Conservation (phyloP, 2,797 vertebrate species). For the Trachops cirrhosus region DNA sequence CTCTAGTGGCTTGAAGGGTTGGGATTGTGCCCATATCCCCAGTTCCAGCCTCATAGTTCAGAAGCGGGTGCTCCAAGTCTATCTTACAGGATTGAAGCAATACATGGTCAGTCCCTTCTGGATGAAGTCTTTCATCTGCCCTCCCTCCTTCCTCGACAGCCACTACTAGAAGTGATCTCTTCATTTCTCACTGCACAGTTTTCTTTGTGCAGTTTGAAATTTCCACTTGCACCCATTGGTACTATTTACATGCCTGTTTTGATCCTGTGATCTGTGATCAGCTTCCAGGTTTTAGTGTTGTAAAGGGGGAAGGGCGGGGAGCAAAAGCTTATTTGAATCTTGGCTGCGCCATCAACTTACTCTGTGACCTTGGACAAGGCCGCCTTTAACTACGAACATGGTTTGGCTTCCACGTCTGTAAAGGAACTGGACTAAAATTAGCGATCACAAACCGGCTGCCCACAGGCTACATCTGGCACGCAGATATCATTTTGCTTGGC, state of each 20-base stretch:
- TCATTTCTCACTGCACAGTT: background rate
- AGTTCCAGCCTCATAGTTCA: background rate
- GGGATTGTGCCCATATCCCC: background rate
- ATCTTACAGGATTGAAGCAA: background rate
- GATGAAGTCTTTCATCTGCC: background rate
- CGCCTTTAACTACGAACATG: background rate
- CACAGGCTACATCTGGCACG: constrained; percentile 4
- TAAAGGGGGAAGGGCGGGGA: background rate
- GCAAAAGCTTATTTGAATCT: background rate
- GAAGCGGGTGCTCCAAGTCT: background rate
- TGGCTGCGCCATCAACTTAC: background rate
- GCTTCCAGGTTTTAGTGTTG: background rate
- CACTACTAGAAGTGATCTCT: background rate
- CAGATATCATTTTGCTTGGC: constrained; percentile 42
- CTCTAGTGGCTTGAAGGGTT: background rate
- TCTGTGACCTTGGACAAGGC: background rate
- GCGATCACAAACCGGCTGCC: background rate
- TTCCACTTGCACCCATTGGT: background rate
- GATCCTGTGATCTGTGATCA: background rate
- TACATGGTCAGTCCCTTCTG: background rate
- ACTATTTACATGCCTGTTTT: background rate
- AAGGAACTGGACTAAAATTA: constrained; percentile 44
- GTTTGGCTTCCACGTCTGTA: background rate
- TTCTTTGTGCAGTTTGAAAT: background rate
- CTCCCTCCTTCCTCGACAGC: too few species aligned